phyloP scores from a whole-genome alignment of 1,140 invertebrate species.

The Euglossa dilemma region DNA sequence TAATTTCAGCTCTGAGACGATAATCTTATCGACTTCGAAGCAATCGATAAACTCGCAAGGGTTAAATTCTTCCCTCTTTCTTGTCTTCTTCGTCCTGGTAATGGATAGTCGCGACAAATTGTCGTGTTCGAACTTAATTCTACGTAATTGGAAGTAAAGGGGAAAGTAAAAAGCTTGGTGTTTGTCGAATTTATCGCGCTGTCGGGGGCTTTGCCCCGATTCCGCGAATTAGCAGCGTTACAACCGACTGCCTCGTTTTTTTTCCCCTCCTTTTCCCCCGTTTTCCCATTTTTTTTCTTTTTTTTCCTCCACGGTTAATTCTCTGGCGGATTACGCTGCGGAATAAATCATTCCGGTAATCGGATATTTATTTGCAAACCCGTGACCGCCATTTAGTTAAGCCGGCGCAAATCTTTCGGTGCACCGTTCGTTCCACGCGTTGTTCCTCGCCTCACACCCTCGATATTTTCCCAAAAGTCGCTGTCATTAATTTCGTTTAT shows the following conservation, averaged over 20 bases:
- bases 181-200: constrained; percentile 11
- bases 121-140: neutral
- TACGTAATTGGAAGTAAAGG: constrained; percentile 1
- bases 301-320: neutral
- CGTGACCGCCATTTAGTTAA: constrained; percentile 36
- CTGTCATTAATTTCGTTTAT: neutral
- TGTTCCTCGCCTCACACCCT: neutral
- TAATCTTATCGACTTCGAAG: neutral
- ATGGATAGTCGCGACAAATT: neutral
- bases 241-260: neutral
- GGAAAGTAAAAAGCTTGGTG: neutral
- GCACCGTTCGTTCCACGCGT: neutral
- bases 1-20: too few relatives aligned
- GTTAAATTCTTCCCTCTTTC: neutral
- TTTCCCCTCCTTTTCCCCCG: too few relatives aligned
- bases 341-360: constrained; percentile 40
- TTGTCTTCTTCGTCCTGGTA: neutral
- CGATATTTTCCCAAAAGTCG: constrained; percentile 5
- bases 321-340: neutral
- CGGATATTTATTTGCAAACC: constrained; percentile 38
- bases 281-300: neutral
- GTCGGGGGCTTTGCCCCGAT: neutral
- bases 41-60: too few relatives aligned
- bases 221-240: constrained; percentile 4
- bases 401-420: constrained; percentile 16